phyloP scores from a whole-genome alignment of 2,797 vertebrate genomes.

The Acrossocheilus fasciatus region DNA sequence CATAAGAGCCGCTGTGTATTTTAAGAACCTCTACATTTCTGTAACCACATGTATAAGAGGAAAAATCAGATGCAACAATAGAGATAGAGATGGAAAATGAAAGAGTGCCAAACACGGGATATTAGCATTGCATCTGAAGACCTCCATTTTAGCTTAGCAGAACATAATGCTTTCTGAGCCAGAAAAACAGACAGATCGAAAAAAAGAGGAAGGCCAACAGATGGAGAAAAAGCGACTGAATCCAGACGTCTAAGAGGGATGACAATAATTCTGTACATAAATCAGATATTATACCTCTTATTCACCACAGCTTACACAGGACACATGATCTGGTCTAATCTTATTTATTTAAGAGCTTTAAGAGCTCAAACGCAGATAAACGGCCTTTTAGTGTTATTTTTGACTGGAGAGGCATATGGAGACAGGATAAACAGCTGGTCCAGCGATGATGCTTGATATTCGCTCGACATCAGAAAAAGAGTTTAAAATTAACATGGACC shows the following conservation, averaged over 20 bases:
- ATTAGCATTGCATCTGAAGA: constrained; percentile 34
- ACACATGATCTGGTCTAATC: constrained; percentile 77
- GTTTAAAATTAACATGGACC: constrained; percentile 73
- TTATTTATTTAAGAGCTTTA: constrained; percentile 87
- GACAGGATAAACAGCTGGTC: constrained; percentile 49
- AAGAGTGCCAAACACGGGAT: constrained; percentile 38
- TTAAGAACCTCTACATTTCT: neutral
- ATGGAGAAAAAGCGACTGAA: constrained; percentile 56
- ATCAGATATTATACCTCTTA: constrained; percentile 84
- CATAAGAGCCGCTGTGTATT: neutral
- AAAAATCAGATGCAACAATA: constrained; percentile 1
- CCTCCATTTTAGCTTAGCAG: constrained; percentile 75
- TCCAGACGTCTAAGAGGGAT: constrained; percentile 80
- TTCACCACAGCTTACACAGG: constrained; percentile 78
- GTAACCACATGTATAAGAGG: neutral
- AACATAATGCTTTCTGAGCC: constrained; percentile 74
- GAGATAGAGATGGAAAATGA: neutral
- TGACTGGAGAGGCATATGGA: constrained; percentile 62
- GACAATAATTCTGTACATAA: constrained; percentile 84
- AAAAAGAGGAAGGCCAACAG: constrained; percentile 47
- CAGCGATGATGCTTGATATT: constrained; percentile 75
- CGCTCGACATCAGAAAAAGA: constrained; percentile 72
- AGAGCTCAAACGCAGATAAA: constrained; percentile 75
- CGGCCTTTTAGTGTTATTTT: constrained; percentile 70
- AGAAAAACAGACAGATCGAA: constrained; percentile 62